Evolutionary conservation across 2,797 vertebrate species (phyloP).

Genomic region (Salarias fasciatus): DNA sequence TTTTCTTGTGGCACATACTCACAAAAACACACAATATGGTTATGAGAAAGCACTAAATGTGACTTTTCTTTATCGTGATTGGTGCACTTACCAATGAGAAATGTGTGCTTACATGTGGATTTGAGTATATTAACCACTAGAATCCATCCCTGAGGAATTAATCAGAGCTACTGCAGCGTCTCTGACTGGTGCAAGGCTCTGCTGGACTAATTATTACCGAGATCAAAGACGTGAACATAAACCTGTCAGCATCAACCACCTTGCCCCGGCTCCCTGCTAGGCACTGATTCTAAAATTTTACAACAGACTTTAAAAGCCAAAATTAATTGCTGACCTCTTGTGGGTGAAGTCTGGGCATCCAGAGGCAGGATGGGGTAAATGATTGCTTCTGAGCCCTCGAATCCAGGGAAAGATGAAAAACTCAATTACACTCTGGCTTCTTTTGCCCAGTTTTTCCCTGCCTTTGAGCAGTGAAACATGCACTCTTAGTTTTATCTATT

Average conservation of each 20-base stretch:
- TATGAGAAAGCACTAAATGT: too few species aligned
- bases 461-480: neutral
- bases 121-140: neutral
- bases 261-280: conserved; percentile 31
- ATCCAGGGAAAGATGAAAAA: conserved; percentile 15
- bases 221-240: conserved; percentile 52
- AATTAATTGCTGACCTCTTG: conserved; percentile 50
- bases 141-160: conserved; percentile 16
- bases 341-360: neutral
- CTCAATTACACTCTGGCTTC: neutral
- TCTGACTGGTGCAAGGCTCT: conserved; percentile 12
- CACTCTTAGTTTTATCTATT: neutral
- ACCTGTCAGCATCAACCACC: conserved; percentile 16
- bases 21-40: too few species aligned
- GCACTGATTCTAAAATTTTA: conserved; percentile 57
- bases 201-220: conserved; percentile 44
- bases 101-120: too few species aligned
- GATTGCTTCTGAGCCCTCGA: neutral
- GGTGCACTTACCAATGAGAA: too few species aligned
- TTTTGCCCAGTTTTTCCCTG: neutral
- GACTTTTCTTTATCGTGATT: too few species aligned
- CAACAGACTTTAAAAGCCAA: conserved; percentile 53
- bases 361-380: conserved; percentile 1
- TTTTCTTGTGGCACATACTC: too few species aligned
- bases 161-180: conserved; percentile 13